Evolutionary conservation across 2,797 vertebrate genomes (phyloP).

Genomic region (Nannoperca australis): DNA sequence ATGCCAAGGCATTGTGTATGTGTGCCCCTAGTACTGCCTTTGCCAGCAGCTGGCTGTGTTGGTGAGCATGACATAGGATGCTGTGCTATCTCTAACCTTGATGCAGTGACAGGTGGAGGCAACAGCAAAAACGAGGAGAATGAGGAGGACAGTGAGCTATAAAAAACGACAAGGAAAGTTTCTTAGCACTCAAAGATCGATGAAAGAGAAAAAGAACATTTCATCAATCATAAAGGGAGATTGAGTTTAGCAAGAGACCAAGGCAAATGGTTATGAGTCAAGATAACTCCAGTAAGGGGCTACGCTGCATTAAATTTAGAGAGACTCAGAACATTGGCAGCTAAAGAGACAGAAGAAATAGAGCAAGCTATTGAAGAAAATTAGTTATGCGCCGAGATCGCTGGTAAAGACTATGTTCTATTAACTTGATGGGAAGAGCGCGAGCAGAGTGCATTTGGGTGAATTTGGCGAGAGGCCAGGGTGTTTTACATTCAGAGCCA

Average conservation of each 20-base stretch:
- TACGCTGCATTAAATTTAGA: constrained; percentile 18
- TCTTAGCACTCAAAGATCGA: neutral
- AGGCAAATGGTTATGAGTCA: constrained; percentile 26
- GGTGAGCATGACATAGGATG: neutral
- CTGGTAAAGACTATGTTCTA: constrained; percentile 36
- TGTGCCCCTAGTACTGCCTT: too few species aligned
- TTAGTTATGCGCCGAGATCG: constrained; percentile 40
- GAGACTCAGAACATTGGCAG: constrained; percentile 4
- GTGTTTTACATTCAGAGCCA: constrained; percentile 29
- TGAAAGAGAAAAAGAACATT: constrained; percentile 20
- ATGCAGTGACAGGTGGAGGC: neutral
- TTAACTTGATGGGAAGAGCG: constrained; percentile 29
- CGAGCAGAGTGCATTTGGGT: constrained; percentile 13
- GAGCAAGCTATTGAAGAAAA: constrained; percentile 29
- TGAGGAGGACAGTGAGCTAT: neutral
- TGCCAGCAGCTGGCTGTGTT: neutral
- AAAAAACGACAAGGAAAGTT: constrained; percentile 1
- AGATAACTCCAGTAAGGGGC: constrained; percentile 12
- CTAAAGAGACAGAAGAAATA: constrained; percentile 14
- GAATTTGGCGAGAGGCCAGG: constrained; percentile 32
- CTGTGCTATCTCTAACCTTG: neutral
- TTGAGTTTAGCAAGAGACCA: constrained; percentile 19
- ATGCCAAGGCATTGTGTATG: too few species aligned
- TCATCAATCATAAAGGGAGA: constrained; percentile 28
- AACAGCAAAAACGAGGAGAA: constrained; percentile 6